These are phyloP conservation scores for Hypomesus transpacificus DNA, from an alignment of 2,113 vertebrate species.

Conservation along the genomic window DNA sequence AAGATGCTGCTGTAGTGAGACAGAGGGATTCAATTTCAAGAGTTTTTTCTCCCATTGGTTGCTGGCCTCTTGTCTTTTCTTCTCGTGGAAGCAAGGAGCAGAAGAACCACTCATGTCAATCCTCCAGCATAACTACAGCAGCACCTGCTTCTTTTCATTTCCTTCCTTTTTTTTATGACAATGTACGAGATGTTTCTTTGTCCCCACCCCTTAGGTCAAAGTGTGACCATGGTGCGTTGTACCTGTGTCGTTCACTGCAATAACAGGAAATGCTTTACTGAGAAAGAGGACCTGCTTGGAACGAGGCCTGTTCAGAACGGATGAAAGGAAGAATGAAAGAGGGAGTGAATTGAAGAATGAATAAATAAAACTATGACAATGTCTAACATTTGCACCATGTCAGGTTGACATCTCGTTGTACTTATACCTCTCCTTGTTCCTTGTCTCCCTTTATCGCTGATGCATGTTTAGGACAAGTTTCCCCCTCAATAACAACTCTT, in stretches of 20 bases:
- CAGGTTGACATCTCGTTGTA: not conserved
- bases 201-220: slow-evolving; percentile 8
- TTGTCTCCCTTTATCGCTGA: slow-evolving; percentile 11
- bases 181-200: not conserved
- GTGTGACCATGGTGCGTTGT: slow-evolving; percentile 24
- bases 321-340: slow-evolving; percentile 10
- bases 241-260: slow-evolving; percentile 48
- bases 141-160: too few relatives aligned
- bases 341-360: slow-evolving; percentile 21
- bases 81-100: too few relatives aligned
- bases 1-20: too few relatives aligned
- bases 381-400: slow-evolving; percentile 22
- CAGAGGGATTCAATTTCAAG: too few relatives aligned
- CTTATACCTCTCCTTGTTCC: not conserved
- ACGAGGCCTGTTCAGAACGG: slow-evolving; percentile 27
- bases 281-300: slow-evolving; percentile 29
- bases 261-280: slow-evolving; percentile 46
- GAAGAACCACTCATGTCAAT: too few relatives aligned
- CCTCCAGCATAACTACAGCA: too few relatives aligned
- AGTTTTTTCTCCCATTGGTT: too few relatives aligned
- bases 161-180: not conserved
- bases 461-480: slow-evolving; percentile 20
- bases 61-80: too few relatives aligned
- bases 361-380: not conserved
- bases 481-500: not conserved